A percentile compares a stretch with the other conserved stretches of the same genome.
phyloP scores from a whole-genome alignment of 2,888 invertebrate genomes.

The Xestia ashworthii region DNA sequence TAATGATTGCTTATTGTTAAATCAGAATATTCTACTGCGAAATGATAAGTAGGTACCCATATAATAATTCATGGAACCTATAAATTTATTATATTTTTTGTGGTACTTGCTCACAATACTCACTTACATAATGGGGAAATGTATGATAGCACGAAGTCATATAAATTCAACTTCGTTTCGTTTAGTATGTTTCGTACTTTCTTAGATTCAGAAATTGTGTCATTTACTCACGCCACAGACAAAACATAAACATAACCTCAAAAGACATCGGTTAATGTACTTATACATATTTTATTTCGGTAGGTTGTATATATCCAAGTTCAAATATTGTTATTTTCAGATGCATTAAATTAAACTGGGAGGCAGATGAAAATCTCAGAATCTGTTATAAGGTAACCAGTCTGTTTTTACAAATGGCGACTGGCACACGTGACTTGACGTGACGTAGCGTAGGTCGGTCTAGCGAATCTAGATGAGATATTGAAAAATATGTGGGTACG shows the following conservation, averaged over 20 bases:
- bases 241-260: constrained; percentile 31
- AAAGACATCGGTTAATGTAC: neutral
- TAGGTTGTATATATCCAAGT: neutral
- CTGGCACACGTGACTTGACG: neutral
- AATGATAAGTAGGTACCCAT: neutral
- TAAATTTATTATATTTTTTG: no score
- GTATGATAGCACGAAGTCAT: neutral
- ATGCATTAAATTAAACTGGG: neutral
- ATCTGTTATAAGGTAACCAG: neutral
- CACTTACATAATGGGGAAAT: neutral
- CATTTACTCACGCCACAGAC: neutral
- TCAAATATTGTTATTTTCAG: neutral
- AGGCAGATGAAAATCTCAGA: neutral
- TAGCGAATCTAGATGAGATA: neutral
- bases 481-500: neutral
- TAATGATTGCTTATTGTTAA: neutral
- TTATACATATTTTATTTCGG: neutral
- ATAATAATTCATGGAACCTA: neutral
- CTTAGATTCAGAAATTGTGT: neutral
- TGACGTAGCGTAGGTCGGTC: neutral
- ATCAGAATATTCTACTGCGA: neutral
- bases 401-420: neutral
- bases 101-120: neutral
- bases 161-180: neutral
- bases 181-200: neutral